Conservation (phyloP, 2,888 invertebrate genomes). For the Melipona beecheii region DNA sequence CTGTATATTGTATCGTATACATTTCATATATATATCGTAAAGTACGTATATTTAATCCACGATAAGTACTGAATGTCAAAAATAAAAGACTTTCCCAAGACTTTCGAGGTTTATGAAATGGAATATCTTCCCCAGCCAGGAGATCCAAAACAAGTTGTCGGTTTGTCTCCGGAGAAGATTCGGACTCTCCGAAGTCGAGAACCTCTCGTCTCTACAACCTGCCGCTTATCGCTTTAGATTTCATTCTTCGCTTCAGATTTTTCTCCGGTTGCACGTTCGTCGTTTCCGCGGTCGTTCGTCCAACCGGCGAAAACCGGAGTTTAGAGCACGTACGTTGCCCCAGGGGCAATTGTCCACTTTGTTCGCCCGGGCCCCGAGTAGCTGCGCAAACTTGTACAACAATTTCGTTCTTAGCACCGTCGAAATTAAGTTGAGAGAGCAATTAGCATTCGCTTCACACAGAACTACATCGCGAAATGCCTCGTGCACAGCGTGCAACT, state of each 20-base stretch:
- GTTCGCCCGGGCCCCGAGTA: constrained; percentile 15
- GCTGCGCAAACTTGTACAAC: constrained; percentile 45
- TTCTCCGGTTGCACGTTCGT: not conserved
- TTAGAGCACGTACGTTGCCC: constrained; percentile 22
- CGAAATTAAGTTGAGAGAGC: constrained; percentile 45
- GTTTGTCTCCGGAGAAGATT: not conserved
- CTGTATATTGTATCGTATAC: no score
- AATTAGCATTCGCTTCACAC: constrained; percentile 45
- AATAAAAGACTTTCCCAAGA: no score
- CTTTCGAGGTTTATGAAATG: constrained; percentile 8
- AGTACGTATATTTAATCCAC: no score
- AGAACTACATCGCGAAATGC: constrained; percentile 21
- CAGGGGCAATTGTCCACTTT: constrained; percentile 50
- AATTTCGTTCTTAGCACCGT: constrained; percentile 51
- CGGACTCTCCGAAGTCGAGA: not conserved
- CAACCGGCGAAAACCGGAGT: not conserved
- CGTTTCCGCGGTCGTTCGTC: constrained; percentile 14
- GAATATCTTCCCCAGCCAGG: not conserved
- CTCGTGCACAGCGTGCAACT: not conserved
- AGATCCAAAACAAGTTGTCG: constrained; percentile 4
- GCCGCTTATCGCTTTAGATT: not conserved
- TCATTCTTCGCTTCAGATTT: not conserved
- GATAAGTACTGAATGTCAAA: no score
- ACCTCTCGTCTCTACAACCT: not conserved
- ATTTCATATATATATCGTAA: no score